phyloP scores from a whole-genome alignment of 64 coral and sea anemone genomes.

The Anthopleura sola region DNA sequence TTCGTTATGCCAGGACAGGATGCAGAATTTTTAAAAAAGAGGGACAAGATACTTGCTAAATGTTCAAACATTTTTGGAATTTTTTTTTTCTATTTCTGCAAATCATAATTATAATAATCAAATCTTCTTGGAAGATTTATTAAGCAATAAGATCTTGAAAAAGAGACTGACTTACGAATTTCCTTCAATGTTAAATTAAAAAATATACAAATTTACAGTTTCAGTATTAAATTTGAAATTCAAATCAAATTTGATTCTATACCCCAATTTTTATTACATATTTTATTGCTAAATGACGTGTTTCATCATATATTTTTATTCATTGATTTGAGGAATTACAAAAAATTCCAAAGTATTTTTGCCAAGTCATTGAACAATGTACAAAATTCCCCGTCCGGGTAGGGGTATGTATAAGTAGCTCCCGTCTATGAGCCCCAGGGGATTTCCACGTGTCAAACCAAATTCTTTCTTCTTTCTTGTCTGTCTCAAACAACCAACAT shows the following conservation, averaged over 20 bases:
- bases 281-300: background rate
- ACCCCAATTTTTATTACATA: background rate
- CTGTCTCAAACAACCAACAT: background rate
- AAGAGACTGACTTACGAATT: too few species aligned
- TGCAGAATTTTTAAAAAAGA: too few species aligned
- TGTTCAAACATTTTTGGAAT: too few species aligned
- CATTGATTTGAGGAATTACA: background rate
- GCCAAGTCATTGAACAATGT: background rate
- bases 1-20: too few species aligned
- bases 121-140: too few species aligned
- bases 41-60: too few species aligned
- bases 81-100: too few species aligned
- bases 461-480: background rate
- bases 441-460: background rate
- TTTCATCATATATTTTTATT: background rate
- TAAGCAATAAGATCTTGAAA: too few species aligned
- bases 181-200: too few species aligned
- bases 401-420: background rate
- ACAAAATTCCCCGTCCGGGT: background rate
- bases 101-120: too few species aligned
- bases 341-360: background rate
- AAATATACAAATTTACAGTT: too few species aligned
- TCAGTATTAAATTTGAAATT: too few species aligned
- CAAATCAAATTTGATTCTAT: background rate
- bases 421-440: background rate